phyloP scores from a whole-genome alignment of 2,797 vertebrate species.

The Alcedo quadribrachys region DNA sequence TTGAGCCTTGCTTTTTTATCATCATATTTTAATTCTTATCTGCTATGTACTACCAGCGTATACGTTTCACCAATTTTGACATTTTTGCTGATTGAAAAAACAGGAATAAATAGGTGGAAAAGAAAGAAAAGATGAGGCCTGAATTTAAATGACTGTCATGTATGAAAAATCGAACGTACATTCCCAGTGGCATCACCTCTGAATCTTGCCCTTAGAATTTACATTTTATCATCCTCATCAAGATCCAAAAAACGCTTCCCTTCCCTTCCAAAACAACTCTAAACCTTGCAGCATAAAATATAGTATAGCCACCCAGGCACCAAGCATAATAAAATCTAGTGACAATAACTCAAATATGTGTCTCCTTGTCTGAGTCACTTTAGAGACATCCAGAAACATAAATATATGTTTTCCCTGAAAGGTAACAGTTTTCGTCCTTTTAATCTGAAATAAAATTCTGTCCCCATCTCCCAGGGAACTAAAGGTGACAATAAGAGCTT shows the following conservation, averaged over 20 bases:
- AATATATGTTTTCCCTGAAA: conserved; percentile 72
- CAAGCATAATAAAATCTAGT: conserved; percentile 65
- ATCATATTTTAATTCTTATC: background rate
- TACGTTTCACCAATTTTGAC: background rate
- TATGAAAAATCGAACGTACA: conserved; percentile 28
- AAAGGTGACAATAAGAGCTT: conserved; percentile 71
- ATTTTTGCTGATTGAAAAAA: background rate
- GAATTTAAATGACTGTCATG: conserved; percentile 30
- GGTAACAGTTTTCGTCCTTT: conserved; percentile 68
- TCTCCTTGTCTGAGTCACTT: conserved; percentile 70
- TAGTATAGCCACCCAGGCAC: conserved; percentile 58
- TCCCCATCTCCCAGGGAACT: conserved; percentile 62
- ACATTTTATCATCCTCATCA: conserved; percentile 57
- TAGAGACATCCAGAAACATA: conserved; percentile 69
- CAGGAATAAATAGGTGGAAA: background rate
- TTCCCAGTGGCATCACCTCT: conserved; percentile 30
- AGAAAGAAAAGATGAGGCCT: background rate
- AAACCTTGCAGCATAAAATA: conserved; percentile 65
- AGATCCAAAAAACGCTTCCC: conserved; percentile 11
- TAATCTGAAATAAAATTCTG: conserved; percentile 73
- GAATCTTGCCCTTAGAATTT: conserved; percentile 60
- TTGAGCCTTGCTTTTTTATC: background rate
- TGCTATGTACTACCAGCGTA: background rate
- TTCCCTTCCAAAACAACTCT: conserved; percentile 40
- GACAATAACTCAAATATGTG: conserved; percentile 69